These are phyloP conservation scores for Lordiphosa collinella DNA, from an alignment of 1,140 invertebrate genomes.

Conservation along the genomic window DNA sequence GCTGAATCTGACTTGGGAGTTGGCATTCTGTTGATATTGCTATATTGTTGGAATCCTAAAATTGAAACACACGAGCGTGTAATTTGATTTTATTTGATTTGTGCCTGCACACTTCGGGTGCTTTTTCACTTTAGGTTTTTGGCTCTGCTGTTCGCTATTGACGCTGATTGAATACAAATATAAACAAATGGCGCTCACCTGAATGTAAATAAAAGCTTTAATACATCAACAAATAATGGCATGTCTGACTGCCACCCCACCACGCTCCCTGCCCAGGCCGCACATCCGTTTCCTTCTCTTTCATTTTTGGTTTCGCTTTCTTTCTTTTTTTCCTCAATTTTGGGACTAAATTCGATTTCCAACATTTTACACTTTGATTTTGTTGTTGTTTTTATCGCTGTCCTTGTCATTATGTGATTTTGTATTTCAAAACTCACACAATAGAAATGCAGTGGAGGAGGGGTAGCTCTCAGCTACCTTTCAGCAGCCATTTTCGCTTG, in stretches of 20 bases:
- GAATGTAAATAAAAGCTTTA: constrained; percentile 69
- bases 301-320: constrained; percentile 9
- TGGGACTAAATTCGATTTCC: constrained; percentile 64
- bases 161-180: constrained; percentile 75
- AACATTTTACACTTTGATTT: constrained; percentile 62
- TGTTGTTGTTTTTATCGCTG: constrained; percentile 12
- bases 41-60: not conserved
- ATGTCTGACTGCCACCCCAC: constrained; percentile 50
- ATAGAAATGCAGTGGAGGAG: constrained; percentile 2
- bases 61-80: constrained; percentile 10
- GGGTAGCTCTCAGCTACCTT: constrained; percentile 27
- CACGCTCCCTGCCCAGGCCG: constrained; percentile 8
- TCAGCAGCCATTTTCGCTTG: constrained; percentile 37
- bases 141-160: constrained; percentile 44
- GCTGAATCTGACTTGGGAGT: constrained; percentile 31
- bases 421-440: constrained; percentile 45
- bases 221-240: constrained; percentile 69
- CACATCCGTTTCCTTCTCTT: constrained; percentile 37
- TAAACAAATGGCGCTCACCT: constrained; percentile 71
- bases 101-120: constrained; percentile 53
- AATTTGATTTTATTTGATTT: constrained; percentile 68
- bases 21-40: constrained; percentile 30
- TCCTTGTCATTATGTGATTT: constrained; percentile 58
- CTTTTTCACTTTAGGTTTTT: constrained; percentile 30
- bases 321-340: not conserved